Evolutionary conservation across 2,797 vertebrate genomes (phyloP), one percentile per base, ranked within the genome.

Genomic region (Hydrolagus colliei): DNA sequence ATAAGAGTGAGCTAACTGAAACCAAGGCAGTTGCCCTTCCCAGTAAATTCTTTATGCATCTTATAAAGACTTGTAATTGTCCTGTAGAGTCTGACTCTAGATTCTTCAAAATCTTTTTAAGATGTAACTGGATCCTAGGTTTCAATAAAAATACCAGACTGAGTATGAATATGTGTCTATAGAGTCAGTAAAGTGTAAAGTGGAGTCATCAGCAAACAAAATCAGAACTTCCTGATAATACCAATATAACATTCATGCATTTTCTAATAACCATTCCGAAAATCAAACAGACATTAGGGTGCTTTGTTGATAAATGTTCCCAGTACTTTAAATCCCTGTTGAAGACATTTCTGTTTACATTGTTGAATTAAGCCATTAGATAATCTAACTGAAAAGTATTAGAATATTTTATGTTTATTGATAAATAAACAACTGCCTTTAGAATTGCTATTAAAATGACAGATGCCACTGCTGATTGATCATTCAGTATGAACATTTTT

Each of bases 341-440:
- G 18, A 27, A 67, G 2, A 4, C 63, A 68, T 82, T 22, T 82
- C 35, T 82, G 63, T 63, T 32, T 27, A 68, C 63, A 8, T 1
- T 67, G 67, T 82, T 67, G 62, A 67, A 82, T 13, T 27, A 22
- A 63, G 78, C 63, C 18, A 80, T 27, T 35, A 82, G 20, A 52
- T 4, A 76, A 76, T 76, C 41, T 52, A 76, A 20, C 20, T 61
- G 52, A 77, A 77, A 82, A 63, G n/a, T 79, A 63, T 79, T 63
- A 62, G 61, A 63, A 67, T 79, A 27, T 79, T 3, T 52, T 52
- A 52, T 52, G 41, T 52, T 52, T 6, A 52, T 79, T 27, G 67
- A 32, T 35, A 71, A 67, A 84, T 41, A 35, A 9, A 82, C 6
- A 6, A 52, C 14, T 3, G 9, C 68, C 9, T 9, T 32, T 32